phyloP scores from a whole-genome alignment of 2,888 invertebrate species.

The Dysmachus trigonus region DNA sequence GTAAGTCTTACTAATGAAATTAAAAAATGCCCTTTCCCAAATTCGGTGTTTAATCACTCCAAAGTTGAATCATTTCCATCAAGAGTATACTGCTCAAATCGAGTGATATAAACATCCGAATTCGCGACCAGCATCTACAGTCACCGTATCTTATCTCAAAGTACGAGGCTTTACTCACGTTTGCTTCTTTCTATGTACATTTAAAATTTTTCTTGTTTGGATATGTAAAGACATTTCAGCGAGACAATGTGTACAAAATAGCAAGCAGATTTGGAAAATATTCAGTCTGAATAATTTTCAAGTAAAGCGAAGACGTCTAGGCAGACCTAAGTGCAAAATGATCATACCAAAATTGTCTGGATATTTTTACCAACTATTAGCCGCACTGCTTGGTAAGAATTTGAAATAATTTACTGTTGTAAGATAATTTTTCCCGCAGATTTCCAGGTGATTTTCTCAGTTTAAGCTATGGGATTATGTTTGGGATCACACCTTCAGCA shows the following conservation, averaged over 20 bases:
- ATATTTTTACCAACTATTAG: constrained; percentile 37
- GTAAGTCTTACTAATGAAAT: too few species aligned
- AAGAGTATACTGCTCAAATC: not conserved
- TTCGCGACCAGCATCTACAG: not conserved
- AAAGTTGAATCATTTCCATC: not conserved
- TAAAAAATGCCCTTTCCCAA: not conserved
- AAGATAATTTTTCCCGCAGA: constrained; percentile 24
- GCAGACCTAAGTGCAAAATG: constrained; percentile 18
- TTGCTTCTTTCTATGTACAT: not conserved
- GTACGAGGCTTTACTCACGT: not conserved
- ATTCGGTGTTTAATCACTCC: not conserved
- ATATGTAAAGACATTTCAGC: not conserved
- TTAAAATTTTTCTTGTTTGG: not conserved
- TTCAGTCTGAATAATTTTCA: not conserved
- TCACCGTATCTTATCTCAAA: not conserved
- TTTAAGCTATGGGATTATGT: constrained; percentile 59
- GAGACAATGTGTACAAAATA: not conserved
- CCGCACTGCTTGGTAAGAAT: constrained; percentile 43
- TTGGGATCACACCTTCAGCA: constrained; percentile 59
- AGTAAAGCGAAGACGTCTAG: not conserved
- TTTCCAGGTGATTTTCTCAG: constrained; percentile 57
- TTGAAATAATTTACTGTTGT: not conserved
- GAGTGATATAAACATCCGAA: not conserved
- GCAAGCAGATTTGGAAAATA: not conserved
- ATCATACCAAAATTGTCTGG: constrained; percentile 36